Percentiles rank a stretch among this genome's conserved stretches.
phyloP scores from a whole-genome alignment of 2,888 invertebrate species.

The Anoplius nigerrimus region DNA sequence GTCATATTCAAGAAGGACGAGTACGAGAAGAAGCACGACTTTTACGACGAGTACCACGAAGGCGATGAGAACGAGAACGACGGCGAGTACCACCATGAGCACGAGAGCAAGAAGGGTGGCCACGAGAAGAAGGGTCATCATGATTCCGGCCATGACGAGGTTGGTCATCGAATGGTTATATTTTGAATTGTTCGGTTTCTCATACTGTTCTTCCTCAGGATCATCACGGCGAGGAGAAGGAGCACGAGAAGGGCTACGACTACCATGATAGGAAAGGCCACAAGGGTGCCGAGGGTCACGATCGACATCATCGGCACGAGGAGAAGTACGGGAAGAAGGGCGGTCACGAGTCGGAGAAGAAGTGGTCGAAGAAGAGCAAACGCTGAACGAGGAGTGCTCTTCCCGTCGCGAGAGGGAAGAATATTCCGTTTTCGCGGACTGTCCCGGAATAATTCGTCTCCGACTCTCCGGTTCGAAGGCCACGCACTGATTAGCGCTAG shows the following conservation, averaged over 20 bases:
- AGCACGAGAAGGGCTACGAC: conserved; percentile 78
- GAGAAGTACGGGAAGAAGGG: conserved; percentile 75
- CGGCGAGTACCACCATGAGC: conserved; percentile 79
- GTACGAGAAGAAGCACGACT: conserved; percentile 85
- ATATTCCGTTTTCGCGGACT: no score
- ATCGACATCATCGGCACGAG: conserved; percentile 77
- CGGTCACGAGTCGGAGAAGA: conserved; percentile 76
- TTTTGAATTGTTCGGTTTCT: background rate
- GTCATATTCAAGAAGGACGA: conserved; percentile 86
- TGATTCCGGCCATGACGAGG: conserved; percentile 66
- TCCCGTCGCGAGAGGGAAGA: background rate
- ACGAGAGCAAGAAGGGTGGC: conserved; percentile 77
- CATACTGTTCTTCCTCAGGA: conserved; percentile 56
- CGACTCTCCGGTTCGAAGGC: no score
- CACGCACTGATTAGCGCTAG: no score
- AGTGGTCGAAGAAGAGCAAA: conserved; percentile 77
- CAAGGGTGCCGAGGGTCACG: conserved; percentile 77
- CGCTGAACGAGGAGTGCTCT: conserved; percentile 27
- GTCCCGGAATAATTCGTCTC: no score
- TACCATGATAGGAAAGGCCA: conserved; percentile 78
- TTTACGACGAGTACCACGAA: conserved; percentile 85
- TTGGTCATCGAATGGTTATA: conserved; percentile 21
- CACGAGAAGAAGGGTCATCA: conserved; percentile 77
- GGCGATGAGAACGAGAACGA: conserved; percentile 82
- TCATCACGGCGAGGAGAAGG: conserved; percentile 78